Percentiles rank a stretch among this genome's conserved stretches.
Evolutionary conservation across 2,797 vertebrate species (phyloP).

Genomic region (Brachymystax lenok): DNA sequence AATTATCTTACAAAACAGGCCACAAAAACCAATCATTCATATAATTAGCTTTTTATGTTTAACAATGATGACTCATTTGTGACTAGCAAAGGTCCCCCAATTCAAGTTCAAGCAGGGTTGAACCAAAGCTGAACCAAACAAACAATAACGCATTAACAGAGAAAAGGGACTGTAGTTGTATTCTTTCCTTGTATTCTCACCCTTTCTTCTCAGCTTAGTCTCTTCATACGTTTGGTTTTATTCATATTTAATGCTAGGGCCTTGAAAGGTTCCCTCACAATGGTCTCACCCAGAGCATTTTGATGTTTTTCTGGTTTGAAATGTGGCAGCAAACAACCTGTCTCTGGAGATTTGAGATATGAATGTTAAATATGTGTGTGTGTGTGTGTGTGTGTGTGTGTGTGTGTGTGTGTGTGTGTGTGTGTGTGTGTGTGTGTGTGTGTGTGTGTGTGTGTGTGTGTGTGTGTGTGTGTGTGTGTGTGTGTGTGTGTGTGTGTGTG

Average conservation of each 20-base stretch:
- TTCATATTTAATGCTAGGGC: constrained; percentile 80
- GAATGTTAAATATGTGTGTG: neutral
- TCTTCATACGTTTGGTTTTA: constrained; percentile 70
- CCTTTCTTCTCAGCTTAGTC: constrained; percentile 45
- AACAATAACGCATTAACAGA: neutral
- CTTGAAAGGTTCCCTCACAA: constrained; percentile 60
- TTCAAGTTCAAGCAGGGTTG: neutral
- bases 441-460: neutral
- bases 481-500: neutral
- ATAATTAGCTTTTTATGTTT: neutral
- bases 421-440: neutral
- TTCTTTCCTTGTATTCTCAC: constrained; percentile 15
- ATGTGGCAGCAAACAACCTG: constrained; percentile 68
- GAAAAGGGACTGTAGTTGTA: constrained; percentile 1
- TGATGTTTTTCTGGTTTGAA: constrained; percentile 50
- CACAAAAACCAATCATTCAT: neutral
- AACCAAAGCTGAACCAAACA: neutral
- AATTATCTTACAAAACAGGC: neutral
- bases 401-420: constrained; percentile 2
- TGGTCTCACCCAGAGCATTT: constrained; percentile 52
- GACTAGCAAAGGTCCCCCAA: neutral
- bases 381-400: neutral
- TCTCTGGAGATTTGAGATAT: constrained; percentile 36
- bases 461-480: constrained; percentile 1
- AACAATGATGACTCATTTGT: neutral